A percentile compares a stretch with the other conserved stretches of the same genome.
Evolutionary conservation across 1,140 invertebrate species (phyloP).

Genomic region (Pseudomyrmex gracilis): DNA sequence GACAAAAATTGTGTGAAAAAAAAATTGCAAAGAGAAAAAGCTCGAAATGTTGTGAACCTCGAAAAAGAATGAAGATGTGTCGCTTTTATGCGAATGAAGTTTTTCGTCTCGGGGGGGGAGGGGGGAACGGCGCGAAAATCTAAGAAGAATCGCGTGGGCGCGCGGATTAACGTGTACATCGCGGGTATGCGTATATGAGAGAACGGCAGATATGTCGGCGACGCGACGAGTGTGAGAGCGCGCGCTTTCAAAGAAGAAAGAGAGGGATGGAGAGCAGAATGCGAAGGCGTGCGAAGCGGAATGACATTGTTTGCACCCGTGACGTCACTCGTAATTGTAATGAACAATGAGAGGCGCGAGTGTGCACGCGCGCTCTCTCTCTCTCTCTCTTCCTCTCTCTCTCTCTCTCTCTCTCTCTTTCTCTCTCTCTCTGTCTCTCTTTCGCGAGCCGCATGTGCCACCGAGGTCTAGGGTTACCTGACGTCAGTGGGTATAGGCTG

Average conservation of each 20-base stretch:
- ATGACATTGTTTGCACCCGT: slow-evolving; percentile 81
- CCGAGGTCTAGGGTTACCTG: slow-evolving; percentile 60
- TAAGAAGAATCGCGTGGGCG: slow-evolving; percentile 45
- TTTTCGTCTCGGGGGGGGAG: slow-evolving; percentile 37
- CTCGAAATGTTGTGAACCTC: too few species aligned
- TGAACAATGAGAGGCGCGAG: slow-evolving; percentile 74
- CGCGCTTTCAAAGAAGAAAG: slow-evolving; percentile 32
- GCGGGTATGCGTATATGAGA: slow-evolving; percentile 37
- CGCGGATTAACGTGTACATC: slow-evolving; percentile 42
- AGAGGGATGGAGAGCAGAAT: slow-evolving; percentile 47
- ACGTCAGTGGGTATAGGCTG: slow-evolving; percentile 24
- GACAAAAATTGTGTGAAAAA: too few species aligned
- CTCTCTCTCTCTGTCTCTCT: neutral
- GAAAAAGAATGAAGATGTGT: neutral
- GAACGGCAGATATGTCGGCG: slow-evolving; percentile 36
- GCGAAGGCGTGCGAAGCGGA: slow-evolving; percentile 76
- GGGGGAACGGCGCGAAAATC: neutral
- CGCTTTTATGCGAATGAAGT: slow-evolving; percentile 13
- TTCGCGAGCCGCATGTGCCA: slow-evolving; percentile 31
- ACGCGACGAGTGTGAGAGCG: slow-evolving; percentile 39
- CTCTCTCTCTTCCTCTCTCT: slow-evolving; percentile 16
- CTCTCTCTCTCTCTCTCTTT: slow-evolving; percentile 7
- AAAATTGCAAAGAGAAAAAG: neutral
- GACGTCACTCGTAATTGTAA: slow-evolving; percentile 82
- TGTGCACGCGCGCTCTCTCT: slow-evolving; percentile 50